phyloP scores from a whole-genome alignment of 2,113 vertebrate genomes.

The Tachysurus fulvidraco region DNA sequence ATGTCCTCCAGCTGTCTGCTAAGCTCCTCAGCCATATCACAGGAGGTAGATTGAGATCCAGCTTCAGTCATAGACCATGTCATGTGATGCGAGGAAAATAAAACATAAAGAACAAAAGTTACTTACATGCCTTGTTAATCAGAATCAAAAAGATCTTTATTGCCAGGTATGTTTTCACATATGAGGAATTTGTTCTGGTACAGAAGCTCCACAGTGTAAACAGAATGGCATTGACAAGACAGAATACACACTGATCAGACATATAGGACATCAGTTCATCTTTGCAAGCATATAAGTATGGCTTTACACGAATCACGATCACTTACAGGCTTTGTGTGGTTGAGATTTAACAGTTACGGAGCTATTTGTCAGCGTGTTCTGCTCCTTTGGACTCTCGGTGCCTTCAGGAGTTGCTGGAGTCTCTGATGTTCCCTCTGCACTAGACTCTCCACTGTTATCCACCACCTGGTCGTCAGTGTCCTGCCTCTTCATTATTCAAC shows the following conservation, averaged over 20 bases:
- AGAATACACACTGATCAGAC: no score
- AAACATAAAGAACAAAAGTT: background rate
- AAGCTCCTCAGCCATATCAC: slow-evolving; percentile 89
- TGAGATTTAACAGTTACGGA: slow-evolving; percentile 53
- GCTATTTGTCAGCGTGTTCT: slow-evolving; percentile 54
- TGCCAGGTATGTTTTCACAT: no score
- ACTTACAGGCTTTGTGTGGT: slow-evolving; percentile 44
- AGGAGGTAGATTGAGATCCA: slow-evolving; percentile 47
- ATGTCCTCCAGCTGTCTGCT: slow-evolving; percentile 94
- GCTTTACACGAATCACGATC: background rate
- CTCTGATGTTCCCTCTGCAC: slow-evolving; percentile 48
- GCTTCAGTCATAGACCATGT: slow-evolving; percentile 52
- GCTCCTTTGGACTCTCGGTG: slow-evolving; percentile 61
- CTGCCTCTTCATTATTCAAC: slow-evolving; percentile 70
- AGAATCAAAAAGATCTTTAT: no score
- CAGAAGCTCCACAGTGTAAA: no score
- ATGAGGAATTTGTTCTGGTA: no score
- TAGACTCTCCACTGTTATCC: slow-evolving; percentile 51
- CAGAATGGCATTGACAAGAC: no score
- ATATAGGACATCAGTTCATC: background rate
- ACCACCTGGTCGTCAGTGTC: slow-evolving; percentile 64
- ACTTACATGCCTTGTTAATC: background rate
- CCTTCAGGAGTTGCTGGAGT: slow-evolving; percentile 49
- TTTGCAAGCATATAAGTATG: background rate
- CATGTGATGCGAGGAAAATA: background rate